Conservation (phyloP, 1,140 invertebrate species). For the Steinernema feltiae region DNA sequence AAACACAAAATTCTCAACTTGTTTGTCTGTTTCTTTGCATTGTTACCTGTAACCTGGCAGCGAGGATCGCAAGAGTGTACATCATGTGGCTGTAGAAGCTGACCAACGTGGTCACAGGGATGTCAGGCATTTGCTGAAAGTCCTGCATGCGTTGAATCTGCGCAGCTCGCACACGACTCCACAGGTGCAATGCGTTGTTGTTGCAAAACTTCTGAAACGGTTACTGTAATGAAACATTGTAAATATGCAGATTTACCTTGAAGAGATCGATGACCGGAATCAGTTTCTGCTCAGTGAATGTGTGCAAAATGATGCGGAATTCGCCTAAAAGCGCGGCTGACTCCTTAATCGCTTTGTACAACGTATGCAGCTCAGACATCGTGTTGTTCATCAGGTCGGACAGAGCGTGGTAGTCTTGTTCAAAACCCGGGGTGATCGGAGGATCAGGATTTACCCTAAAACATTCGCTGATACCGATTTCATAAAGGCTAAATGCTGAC, state of each 20-base stretch:
- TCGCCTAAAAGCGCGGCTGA: conserved; percentile 18
- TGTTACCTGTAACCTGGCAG: conserved; percentile 44
- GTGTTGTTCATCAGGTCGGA: conserved; percentile 28
- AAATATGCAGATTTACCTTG: conserved; percentile 37
- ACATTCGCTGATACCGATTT: background rate
- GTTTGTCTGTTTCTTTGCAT: conserved; percentile 21
- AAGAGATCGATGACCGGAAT: conserved; percentile 55
- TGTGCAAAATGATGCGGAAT: conserved; percentile 21
- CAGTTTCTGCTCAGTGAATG: conserved; percentile 37
- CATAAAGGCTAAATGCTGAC: conserved; percentile 28
- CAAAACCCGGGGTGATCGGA: conserved; percentile 27
- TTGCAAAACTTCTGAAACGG: conserved; percentile 51
- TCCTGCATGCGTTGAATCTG: conserved; percentile 49
- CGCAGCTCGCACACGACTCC: conserved; percentile 46
- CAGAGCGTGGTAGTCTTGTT: conserved; percentile 28
- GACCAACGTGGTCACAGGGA: conserved; percentile 44
- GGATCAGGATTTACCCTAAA: conserved; percentile 9
- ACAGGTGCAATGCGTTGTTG: conserved; percentile 44
- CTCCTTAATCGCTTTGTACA: conserved; percentile 21
- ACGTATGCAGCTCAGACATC: conserved; percentile 29
- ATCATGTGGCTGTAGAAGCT: conserved; percentile 55
- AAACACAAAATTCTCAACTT: background rate
- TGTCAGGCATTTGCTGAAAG: conserved; percentile 42
- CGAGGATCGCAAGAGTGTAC: conserved; percentile 52
- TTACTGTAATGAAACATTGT: conserved; percentile 53